Base-by-base conservation (phyloP, 2,888 invertebrate genomes). In the Amphiduros pacificus region DNA sequence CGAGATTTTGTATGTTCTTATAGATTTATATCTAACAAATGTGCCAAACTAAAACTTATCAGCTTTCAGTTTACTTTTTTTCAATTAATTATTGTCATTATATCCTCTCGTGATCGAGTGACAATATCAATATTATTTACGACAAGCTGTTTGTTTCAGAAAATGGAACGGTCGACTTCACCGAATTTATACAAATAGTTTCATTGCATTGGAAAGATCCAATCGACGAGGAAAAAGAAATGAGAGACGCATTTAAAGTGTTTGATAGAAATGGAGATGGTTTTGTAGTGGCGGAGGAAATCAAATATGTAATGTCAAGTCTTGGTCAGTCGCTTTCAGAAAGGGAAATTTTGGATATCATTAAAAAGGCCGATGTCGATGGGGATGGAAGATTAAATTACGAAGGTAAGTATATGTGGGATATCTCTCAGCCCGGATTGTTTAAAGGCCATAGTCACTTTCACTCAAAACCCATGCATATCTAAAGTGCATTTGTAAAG, bases 271-370 rank as follows among this genome's bases (percentile, higher is more conserved):
- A 63, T 26, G 32, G 41, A 11, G 63, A 60, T 27, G 63, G 63
- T n/a, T 63, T 36, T 26, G 63, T 63, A 27, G 63, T 60, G 28
- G 63, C 63, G 11, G 59, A 50, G 2, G 63, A 63, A 31, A 63
- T 63, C 51, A 24, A 32, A 5, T 55, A 24, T 50, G 60, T 63
- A n/a, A 59, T 60, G 60, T 26, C 28, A 32, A 11, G 26, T 27
- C 59, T 63, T 24, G 63, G 63, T 17, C 54, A 63, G 11, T 22
- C 64, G 2, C 26, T 60, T n/a, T 36, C 50, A 9, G 32, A 52
- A 6, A 22, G 31, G 9, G 58, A 58, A 17, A 53, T 58, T n/a
- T 32, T 32, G 11, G 58, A 22, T 4, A 57, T 62, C 17, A 48
- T 63, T n/a, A 36, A 26, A 22, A 26, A 55, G 26, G 59, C 24